Percentiles rank a stretch among this genome's conserved stretches.
Conservation (phyloP, 2,888 invertebrate species). For the Conchocele bisecta region DNA sequence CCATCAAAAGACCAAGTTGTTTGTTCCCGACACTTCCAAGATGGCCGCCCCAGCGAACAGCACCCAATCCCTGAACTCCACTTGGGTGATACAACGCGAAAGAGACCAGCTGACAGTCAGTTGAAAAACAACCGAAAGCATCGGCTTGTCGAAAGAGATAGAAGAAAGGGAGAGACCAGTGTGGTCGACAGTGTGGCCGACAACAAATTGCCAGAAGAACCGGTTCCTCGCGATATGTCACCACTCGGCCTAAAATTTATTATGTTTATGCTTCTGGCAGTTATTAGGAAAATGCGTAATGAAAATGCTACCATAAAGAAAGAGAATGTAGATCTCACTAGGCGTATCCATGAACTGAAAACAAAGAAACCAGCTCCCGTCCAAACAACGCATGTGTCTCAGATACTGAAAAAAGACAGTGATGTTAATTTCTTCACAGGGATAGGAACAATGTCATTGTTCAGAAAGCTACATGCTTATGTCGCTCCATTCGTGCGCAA, state of each 20-base stretch:
- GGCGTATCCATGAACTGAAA: slow-evolving; percentile 1
- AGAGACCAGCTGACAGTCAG: background rate
- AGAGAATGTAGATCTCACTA: slow-evolving; percentile 7
- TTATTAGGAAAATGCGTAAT: background rate
- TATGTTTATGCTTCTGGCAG: background rate
- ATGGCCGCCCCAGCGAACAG: background rate
- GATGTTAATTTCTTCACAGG: slow-evolving; percentile 6
- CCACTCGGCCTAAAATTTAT: slow-evolving; percentile 3
- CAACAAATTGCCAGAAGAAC: background rate
- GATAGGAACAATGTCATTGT: background rate
- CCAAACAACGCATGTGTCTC: background rate
- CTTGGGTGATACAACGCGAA: background rate
- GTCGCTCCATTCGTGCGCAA: slow-evolving; percentile 2
- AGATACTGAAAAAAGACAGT: background rate
- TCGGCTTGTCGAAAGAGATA: background rate
- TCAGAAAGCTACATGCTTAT: slow-evolving; percentile 3
- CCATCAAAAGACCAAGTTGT: background rate
- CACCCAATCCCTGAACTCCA: slow-evolving; percentile 9
- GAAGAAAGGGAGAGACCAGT: background rate
- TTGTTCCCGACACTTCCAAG: background rate
- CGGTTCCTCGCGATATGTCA: background rate
- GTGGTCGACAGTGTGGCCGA: background rate
- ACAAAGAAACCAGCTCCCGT: background rate
- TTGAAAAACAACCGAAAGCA: background rate
- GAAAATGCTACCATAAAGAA: background rate